Evolutionary conservation across 2,888 invertebrate species (phyloP), one percentile per base, ranked within the genome.

Genomic region (Oxyteleia sp.): DNA sequence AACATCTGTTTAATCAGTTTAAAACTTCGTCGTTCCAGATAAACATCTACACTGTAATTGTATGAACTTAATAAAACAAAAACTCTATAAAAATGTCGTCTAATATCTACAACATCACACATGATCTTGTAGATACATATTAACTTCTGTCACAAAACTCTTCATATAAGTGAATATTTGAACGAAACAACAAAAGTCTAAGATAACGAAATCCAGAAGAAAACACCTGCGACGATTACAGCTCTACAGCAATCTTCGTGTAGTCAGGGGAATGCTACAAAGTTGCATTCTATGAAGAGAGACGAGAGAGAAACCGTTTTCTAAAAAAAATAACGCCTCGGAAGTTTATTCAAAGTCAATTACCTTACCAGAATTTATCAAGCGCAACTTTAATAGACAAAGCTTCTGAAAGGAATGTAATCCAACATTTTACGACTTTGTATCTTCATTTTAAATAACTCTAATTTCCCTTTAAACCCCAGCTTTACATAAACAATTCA

Each of bases 261-360:
- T 32, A 43, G 55, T 41, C 38, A 15, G 32, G 45, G 32, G 68
- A 69, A 69, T 69, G 68, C 41, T 69, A 69, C 55, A 55, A 69
- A 69, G 68, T 69, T 69, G 47, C 69, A 69, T 69, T 69, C 45
- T 69, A 35, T 41, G 15, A 15, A 1, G 59, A 38, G 2, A 38
- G 38, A 38, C 3, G 32, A 32, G 32, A 32, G 55, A 68, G 57
- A 59, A 38, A 69, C 18, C 35, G 55, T 55, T 69, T 55, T 43
- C 29, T 32, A 4, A 45, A 69, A 68, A 66, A 55, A 69, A 69
- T 69, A 75, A 75, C 55, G 13, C 38, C 45, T 64, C 57, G 16
- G 20, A 64, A 57, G 75, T 57, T 75, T 64, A 64, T 64, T 64
- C 64, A 75, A 49, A 64, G 74, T 75, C 57, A 75, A 55, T 64